A percentile compares a stretch with the other conserved stretches of the same genome.
Conservation (phyloP, 2,113 vertebrate species). For the Phoxinus phoxinus region DNA sequence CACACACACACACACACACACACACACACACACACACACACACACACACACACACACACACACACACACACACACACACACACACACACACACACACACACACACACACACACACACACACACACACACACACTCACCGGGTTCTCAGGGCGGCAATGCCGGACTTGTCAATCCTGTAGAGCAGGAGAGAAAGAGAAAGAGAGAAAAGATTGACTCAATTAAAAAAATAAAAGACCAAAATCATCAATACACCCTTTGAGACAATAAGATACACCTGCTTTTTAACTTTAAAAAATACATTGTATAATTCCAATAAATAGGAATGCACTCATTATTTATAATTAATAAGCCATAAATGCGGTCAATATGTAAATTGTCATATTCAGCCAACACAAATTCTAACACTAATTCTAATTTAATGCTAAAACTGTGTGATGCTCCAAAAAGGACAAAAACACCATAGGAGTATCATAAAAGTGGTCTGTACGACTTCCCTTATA, state of each 20-base stretch:
- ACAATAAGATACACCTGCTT: background rate
- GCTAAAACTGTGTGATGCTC: background rate
- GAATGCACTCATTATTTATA: background rate
- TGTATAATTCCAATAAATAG: background rate
- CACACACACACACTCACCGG: constrained; percentile 45
- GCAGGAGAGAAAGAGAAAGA: constrained; percentile 19
- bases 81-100: constrained; percentile 40
- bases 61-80: constrained; percentile 12
- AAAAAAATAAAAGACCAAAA: background rate
- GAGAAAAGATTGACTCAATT: background rate
- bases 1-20: background rate
- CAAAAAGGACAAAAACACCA: background rate
- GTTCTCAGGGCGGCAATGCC: constrained; percentile 58
- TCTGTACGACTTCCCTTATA: background rate
- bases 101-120: constrained; percentile 24
- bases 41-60: constrained; percentile 14
- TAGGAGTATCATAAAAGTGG: background rate
- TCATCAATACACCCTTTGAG: background rate
- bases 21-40: constrained; percentile 8
- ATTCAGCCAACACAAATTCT: background rate
- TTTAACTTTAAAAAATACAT: background rate
- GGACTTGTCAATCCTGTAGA: constrained; percentile 62
- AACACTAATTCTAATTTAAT: background rate
- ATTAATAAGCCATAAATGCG: background rate
- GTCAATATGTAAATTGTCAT: background rate